Evolutionary conservation across 2,797 vertebrate species (phyloP).

Genomic region (Coregonus sp.): DNA sequence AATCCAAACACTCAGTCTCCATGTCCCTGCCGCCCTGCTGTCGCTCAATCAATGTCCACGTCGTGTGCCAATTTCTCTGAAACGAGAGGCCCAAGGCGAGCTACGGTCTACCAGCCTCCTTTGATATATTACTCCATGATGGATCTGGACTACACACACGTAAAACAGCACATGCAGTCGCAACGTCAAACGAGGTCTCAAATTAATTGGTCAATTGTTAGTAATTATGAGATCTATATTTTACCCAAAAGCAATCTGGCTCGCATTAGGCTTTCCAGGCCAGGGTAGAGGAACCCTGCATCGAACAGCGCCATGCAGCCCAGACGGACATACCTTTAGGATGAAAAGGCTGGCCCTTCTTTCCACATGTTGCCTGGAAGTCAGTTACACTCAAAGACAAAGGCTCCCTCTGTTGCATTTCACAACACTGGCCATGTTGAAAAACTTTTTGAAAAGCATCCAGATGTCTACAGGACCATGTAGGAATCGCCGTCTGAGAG

Average conservation of each 20-base stretch:
- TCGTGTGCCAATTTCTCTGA: constrained; percentile 57
- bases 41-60: constrained; percentile 56
- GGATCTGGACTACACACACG: constrained; percentile 26
- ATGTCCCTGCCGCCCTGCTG: too few relatives aligned
- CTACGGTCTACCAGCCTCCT: constrained; percentile 58
- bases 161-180: constrained; percentile 51
- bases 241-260: constrained; percentile 64
- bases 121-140: constrained; percentile 62
- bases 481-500: constrained; percentile 21
- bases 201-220: constrained; percentile 74
- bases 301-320: constrained; percentile 16
- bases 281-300: constrained; percentile 38
- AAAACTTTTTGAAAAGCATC: constrained; percentile 52
- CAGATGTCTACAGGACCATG: constrained; percentile 61
- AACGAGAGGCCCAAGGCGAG: constrained; percentile 54
- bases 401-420: constrained; percentile 60
- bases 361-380: constrained; percentile 60
- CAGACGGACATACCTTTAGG: constrained; percentile 54
- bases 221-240: constrained; percentile 72
- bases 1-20: constrained; percentile 66
- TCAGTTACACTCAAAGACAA: constrained; percentile 58
- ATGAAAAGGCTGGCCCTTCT: constrained; percentile 42
- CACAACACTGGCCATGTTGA: constrained; percentile 40
- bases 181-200: constrained; percentile 59
- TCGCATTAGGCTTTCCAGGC: constrained; percentile 57